Conservation (phyloP, 1,140 invertebrate genomes). For the Lepidostoma basale region DNA sequence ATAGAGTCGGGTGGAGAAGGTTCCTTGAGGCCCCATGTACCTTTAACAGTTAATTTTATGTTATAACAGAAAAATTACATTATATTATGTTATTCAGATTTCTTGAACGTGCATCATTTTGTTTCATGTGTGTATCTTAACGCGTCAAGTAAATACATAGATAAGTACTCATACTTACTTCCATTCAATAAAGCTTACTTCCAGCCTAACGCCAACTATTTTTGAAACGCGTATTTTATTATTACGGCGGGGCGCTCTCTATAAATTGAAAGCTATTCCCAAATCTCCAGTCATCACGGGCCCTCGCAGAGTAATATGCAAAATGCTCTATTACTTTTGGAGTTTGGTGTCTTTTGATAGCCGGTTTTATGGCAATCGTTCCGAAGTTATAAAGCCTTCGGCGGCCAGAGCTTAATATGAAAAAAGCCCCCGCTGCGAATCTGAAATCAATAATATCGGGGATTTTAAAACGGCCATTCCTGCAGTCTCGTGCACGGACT, state of each 20-base stretch:
- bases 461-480: slow-evolving; percentile 6
- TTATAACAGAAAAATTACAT: no score
- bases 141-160: no score
- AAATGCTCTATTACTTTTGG: neutral
- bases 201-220: no score
- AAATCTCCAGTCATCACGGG: slow-evolving; percentile 6
- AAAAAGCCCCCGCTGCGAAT: slow-evolving; percentile 30
- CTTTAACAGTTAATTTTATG: no score
- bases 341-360: slow-evolving; percentile 13
- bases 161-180: no score
- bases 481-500: no score
- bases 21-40: no score
- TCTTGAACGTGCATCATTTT: no score
- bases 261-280: slow-evolving; percentile 17
- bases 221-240: neutral
- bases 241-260: neutral
- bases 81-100: no score
- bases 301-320: neutral
- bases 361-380: slow-evolving; percentile 26
- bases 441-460: slow-evolving; percentile 22
- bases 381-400: slow-evolving; percentile 29
- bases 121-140: no score
- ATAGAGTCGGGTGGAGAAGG: no score
- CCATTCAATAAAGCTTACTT: no score
- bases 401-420: slow-evolving; percentile 19